Percentiles rank a stretch among this genome's conserved stretches.
Conservation (phyloP, 1,140 invertebrate species). For the Latrodectus geometricus region DNA sequence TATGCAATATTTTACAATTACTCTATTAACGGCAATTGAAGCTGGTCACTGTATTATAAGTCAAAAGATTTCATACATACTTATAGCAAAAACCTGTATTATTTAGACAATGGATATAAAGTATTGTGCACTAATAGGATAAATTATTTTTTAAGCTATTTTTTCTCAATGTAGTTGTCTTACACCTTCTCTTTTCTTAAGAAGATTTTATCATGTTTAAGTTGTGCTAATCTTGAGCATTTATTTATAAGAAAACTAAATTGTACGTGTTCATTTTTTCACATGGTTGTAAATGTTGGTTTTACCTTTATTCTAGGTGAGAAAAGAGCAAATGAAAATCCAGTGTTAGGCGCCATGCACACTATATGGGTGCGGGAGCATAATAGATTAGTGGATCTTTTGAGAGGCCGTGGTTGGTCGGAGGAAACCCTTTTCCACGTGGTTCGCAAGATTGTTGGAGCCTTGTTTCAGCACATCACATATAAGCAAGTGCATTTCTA, state of each 20-base stretch:
- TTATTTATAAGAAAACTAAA: neutral
- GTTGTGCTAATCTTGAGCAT: neutral
- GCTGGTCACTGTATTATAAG: no score
- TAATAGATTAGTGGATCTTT: slow-evolving; percentile 86
- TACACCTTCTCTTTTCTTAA: neutral
- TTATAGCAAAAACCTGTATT: no score
- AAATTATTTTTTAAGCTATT: no score
- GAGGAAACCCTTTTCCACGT: slow-evolving; percentile 88
- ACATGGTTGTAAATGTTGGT: neutral
- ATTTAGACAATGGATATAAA: no score
- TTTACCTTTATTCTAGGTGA: slow-evolving; percentile 70
- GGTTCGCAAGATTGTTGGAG: slow-evolving; percentile 92
- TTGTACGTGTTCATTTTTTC: neutral
- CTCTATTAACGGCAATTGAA: no score
- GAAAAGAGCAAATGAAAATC: slow-evolving; percentile 74
- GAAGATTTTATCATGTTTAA: neutral
- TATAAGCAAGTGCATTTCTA: slow-evolving; percentile 81
- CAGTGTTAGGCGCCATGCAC: slow-evolving; percentile 95
- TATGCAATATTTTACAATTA: no score
- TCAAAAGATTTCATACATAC: no score
- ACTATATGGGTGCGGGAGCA: slow-evolving; percentile 97
- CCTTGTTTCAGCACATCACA: slow-evolving; percentile 90
- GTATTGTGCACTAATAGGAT: no score
- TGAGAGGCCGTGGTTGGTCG: slow-evolving; percentile 78
- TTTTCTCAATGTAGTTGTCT: neutral